These are phyloP conservation scores for Regulus satrapa DNA, from an alignment of 2,113 vertebrate species.

Conservation along the genomic window DNA sequence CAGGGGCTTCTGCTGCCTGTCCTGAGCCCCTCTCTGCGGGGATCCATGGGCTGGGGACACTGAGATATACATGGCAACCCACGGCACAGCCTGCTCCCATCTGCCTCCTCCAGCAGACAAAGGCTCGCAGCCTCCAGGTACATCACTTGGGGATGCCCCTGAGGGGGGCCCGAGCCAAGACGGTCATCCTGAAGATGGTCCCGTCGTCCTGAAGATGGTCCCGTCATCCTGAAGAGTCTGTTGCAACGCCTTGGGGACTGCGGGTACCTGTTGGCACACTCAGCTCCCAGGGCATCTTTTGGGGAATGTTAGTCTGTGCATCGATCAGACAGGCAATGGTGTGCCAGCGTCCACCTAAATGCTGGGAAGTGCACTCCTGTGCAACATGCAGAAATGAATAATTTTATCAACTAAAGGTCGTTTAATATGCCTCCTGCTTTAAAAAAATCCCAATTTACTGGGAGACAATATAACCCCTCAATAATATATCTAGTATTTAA, in stretches of 20 bases:
- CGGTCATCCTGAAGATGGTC: no score
- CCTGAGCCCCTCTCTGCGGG: rapidly evolving
- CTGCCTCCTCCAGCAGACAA: neutral
- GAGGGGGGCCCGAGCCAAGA: neutral
- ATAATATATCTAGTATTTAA: neutral
- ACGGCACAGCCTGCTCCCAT: rapidly evolving
- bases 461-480: neutral
- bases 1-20: neutral
- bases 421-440: neutral
- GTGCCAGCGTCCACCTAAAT: neutral
- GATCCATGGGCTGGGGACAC: neutral
- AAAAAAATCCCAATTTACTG: neutral
- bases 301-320: rapidly evolving
- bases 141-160: rapidly evolving
- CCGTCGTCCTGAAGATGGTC: neutral
- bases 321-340: neutral
- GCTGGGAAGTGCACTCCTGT: neutral
- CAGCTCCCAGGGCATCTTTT: neutral
- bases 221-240: rapidly evolving
- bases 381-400: neutral
- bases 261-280: rapidly evolving
- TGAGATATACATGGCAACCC: rapidly evolving
- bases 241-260: rapidly evolving
- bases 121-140: neutral
- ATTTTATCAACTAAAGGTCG: neutral